Conservation (phyloP, 2,797 vertebrate genomes). For the Chelon auratus region DNA sequence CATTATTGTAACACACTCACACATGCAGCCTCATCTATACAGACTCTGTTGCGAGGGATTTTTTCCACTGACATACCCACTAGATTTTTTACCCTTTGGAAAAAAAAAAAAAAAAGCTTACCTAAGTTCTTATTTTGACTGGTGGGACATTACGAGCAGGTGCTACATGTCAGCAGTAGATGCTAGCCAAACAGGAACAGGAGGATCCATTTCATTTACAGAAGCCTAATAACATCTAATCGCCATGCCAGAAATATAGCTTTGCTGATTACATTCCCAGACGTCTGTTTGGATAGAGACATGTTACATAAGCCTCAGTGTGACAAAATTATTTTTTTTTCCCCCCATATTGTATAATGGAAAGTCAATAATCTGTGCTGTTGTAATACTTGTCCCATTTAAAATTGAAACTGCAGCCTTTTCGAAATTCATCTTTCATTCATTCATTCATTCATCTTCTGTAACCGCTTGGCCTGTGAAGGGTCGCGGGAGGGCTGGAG, state of each 20-base stretch:
- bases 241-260: slow-evolving; percentile 43
- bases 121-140: slow-evolving; percentile 33
- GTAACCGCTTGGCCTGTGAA: no score
- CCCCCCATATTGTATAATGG: neutral
- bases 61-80: neutral
- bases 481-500: no score
- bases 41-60: neutral
- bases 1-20: slow-evolving; percentile 2
- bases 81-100: slow-evolving; percentile 3
- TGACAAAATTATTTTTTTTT: neutral
- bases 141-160: slow-evolving; percentile 56
- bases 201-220: slow-evolving; percentile 38
- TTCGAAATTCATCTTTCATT: neutral
- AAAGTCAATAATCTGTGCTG: neutral
- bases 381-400: no score
- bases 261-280: slow-evolving; percentile 17
- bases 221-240: slow-evolving; percentile 37
- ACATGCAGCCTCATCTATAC: neutral
- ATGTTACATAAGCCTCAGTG: slow-evolving; percentile 39
- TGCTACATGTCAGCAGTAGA: slow-evolving; percentile 68
- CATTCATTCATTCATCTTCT: no score
- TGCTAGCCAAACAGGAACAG: slow-evolving; percentile 45
- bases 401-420: no score
- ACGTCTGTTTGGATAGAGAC: slow-evolving; percentile 3
- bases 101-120: slow-evolving; percentile 24